Evolutionary conservation across 1,140 invertebrate species (phyloP).

Genomic region (Araneus ventricosus): DNA sequence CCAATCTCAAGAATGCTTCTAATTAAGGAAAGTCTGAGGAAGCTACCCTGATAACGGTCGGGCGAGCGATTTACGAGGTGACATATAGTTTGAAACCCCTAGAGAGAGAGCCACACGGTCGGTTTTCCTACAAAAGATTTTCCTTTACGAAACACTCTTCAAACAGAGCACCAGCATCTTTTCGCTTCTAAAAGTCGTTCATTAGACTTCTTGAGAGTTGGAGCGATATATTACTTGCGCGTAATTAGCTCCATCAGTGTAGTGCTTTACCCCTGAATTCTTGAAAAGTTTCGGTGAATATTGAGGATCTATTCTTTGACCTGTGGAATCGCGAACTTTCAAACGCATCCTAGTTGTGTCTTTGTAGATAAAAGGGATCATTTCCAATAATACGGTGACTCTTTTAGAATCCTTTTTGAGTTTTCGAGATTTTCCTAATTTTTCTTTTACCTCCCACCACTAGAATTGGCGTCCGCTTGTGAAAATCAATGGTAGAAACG

Average conservation of each 20-base stretch:
- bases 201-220: constrained; percentile 23
- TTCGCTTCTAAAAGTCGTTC: not conserved
- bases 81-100: constrained; percentile 6
- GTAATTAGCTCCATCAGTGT: not conserved
- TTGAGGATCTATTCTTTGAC: not conserved
- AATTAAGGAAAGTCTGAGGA: not conserved
- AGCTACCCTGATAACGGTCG: not conserved
- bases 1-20: constrained; percentile 7
- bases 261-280: not conserved
- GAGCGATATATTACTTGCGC: not conserved
- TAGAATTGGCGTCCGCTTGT: too few relatives aligned
- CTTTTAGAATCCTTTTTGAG: not conserved
- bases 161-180: not conserved
- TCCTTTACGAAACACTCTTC: not conserved
- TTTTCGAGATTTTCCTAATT: not conserved
- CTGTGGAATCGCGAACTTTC: not conserved
- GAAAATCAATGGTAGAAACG: too few relatives aligned
- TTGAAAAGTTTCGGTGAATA: not conserved
- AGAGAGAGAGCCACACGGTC: not conserved
- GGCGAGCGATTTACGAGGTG: not conserved
- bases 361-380: not conserved
- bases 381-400: not conserved
- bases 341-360: not conserved
- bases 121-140: not conserved
- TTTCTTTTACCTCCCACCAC: too few relatives aligned